Base-by-base conservation (phyloP, 2,797 vertebrate species). In the Clarias laeviceps region DNA sequence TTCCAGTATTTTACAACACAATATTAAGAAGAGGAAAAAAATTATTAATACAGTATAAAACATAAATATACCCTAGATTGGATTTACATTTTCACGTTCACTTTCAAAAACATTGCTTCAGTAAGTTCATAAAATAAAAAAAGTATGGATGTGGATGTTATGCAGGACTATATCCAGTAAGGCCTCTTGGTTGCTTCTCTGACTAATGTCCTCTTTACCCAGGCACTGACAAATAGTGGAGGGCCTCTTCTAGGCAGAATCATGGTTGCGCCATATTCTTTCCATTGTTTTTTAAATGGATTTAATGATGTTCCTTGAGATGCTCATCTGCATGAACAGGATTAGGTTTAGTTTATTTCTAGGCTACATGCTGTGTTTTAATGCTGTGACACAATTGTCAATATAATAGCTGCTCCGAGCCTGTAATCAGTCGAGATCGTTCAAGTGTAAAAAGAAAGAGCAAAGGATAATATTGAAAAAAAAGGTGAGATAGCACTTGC, bases 241-340 rank as follows among this genome's bases (percentile, higher is more conserved):
- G 0, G 57, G 76, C 17, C 76, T 78, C 76, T 64, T 64, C 37
- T 45, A 80, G 34, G 61, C 78, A 78, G 76, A 61, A 78, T 59
- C 74, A 61, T 77, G 73, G 73, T 59, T 57, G 73, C 22, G 54
- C 27, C 73, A 77, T 20, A 57, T 34, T 76, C 73, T 77, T 77
- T 77, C 73, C 73, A 61, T n/a, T 61, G 76, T 61, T 37, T 78
- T 78, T 61, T 34, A 37, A 78, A 80, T 79, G 76, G 76, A 62
- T 79, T 79, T 77, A 79, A 40, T 62, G 76, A 37, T 20, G 59
- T 80, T 80, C 59, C 37, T 15, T 80, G 78, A 1, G 77, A 59
- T n/a, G 76, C 61, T 80, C 37, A 80, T 72, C 45, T 78, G 76
- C 22, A 61, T 61, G 56, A 34, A 61, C 76, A 69, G 34, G 15